Evolutionary conservation across 2,113 vertebrate genomes (phyloP).

Genomic region (Himantopus leucocephalus): DNA sequence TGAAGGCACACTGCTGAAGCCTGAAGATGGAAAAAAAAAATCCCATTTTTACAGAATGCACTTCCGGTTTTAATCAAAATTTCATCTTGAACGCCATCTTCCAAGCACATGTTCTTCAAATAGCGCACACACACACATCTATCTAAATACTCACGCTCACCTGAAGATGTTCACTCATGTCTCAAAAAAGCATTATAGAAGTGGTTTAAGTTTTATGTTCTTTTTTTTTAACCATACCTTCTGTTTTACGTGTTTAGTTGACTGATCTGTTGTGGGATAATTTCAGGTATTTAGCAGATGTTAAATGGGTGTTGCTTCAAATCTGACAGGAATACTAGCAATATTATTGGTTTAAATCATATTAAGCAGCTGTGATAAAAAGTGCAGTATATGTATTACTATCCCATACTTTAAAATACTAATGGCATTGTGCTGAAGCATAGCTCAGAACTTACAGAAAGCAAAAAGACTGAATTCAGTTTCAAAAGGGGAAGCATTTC

Average conservation of each 20-base stretch:
- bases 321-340: conserved; percentile 41
- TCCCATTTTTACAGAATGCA: neutral
- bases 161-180: neutral
- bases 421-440: neutral
- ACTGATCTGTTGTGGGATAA: neutral
- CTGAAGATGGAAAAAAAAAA: neutral
- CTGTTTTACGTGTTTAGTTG: conserved; percentile 8
- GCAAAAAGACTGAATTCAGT: neutral
- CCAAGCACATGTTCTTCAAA: neutral
- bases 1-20: neutral
- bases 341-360: conserved; percentile 56
- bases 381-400: neutral
- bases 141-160: neutral
- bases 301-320: conserved; percentile 36
- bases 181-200: neutral
- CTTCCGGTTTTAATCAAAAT: neutral
- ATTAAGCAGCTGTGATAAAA: conserved; percentile 51
- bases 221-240: conserved; percentile 9
- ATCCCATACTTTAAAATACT: conserved; percentile 15
- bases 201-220: neutral
- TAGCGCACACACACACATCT: neutral
- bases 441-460: conserved; percentile 7
- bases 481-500: neutral
- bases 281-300: conserved; percentile 58
- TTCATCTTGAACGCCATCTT: neutral